phyloP scores from a whole-genome alignment of 2,113 vertebrate species.

The Neolamprologus hecqui region DNA sequence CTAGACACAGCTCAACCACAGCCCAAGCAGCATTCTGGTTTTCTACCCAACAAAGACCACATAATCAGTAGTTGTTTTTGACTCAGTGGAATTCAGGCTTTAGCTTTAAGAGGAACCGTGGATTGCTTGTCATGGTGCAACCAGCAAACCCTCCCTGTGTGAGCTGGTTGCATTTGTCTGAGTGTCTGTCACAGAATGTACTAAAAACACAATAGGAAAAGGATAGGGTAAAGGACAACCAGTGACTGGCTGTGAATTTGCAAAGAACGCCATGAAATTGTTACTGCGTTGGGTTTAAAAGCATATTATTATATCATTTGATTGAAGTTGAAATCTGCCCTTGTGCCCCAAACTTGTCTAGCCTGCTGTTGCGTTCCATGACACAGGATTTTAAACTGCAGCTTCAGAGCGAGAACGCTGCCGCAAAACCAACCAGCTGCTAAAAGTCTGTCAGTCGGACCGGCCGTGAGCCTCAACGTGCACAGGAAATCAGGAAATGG shows the following conservation, averaged over 20 bases:
- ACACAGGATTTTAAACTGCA: not conserved
- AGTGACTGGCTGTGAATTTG: not conserved
- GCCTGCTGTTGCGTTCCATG: not conserved
- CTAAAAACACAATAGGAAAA: not conserved
- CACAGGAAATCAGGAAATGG: slow-evolving; percentile 70
- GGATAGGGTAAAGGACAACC: not conserved
- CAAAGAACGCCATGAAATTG: not conserved
- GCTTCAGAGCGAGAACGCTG: not conserved
- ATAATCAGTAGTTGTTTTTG: slow-evolving; percentile 20
- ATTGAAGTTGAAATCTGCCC: not conserved
- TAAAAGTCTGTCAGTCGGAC: not conserved
- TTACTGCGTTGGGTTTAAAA: not conserved
- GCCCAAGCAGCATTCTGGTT: not conserved
- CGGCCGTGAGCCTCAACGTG: not conserved
- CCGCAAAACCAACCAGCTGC: not conserved
- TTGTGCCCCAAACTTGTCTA: not conserved
- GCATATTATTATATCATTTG: not conserved
- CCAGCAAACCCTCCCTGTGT: not conserved
- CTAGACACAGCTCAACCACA: slow-evolving; percentile 15
- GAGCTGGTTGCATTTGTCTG: not conserved
- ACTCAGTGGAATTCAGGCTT: not conserved
- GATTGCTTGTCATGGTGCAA: not conserved
- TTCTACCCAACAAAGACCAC: not conserved
- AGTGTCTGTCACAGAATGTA: not conserved
- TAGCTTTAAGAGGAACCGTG: slow-evolving; percentile 1